These are phyloP conservation scores for Dinocampus coccinellae DNA, from an alignment of 2,888 invertebrate genomes.

Conservation along the genomic window DNA sequence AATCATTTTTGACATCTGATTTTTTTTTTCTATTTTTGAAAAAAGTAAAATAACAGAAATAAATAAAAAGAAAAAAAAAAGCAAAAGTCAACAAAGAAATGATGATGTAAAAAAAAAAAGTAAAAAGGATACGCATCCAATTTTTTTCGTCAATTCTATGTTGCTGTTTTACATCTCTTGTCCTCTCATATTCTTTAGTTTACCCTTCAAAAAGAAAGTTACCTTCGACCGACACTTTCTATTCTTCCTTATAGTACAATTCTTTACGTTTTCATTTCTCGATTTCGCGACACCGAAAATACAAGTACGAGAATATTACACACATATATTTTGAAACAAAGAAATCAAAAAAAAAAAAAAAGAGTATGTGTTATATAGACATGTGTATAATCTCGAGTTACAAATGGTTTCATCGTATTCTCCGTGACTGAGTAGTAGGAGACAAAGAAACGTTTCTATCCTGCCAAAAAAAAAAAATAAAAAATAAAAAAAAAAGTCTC, in stretches of 20 bases:
- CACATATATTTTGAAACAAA: background rate
- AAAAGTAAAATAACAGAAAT: background rate
- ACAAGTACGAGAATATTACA: too few species aligned
- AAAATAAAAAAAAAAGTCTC: too few species aligned
- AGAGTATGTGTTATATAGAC: background rate
- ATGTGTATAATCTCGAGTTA: background rate
- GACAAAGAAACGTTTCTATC: background rate
- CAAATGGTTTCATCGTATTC: constrained; percentile 20
- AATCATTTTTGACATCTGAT: too few species aligned
- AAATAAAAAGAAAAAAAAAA: background rate
- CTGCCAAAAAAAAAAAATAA: background rate
- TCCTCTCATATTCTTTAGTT: background rate
- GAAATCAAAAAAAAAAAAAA: constrained; percentile 5
- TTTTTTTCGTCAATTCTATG: background rate
- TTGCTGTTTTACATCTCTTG: background rate
- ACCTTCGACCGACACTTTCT: constrained; percentile 44
- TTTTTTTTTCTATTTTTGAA: background rate
- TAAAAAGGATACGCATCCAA: background rate
- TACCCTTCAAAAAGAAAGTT: constrained; percentile 30
- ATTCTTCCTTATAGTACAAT: constrained; percentile 31
- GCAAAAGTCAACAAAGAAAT: too few species aligned
- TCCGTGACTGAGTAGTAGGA: constrained; percentile 3
- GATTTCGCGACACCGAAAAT: constrained; percentile 1
- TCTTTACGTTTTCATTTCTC: constrained; percentile 22
- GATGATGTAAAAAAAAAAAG: background rate